These are phyloP conservation scores for Ochotona princeps DNA, from an alignment of 2,113 vertebrate genomes.

Conservation along the genomic window DNA sequence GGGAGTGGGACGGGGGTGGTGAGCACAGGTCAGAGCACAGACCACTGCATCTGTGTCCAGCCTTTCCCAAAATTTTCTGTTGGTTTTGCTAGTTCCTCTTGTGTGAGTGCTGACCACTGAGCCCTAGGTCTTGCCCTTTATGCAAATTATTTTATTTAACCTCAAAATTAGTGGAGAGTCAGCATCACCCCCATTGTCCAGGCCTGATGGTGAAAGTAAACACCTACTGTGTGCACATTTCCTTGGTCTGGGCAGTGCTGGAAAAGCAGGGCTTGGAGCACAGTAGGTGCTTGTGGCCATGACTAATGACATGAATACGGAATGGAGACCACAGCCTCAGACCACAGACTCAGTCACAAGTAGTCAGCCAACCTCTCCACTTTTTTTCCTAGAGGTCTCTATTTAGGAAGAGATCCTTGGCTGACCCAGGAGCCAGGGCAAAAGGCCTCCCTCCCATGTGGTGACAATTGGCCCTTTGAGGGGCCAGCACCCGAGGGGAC, in stretches of 20 bases:
- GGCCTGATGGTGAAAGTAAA: background rate
- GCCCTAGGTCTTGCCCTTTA: background rate
- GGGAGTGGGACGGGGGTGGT: rapidly evolving
- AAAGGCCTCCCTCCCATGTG: slow-evolving; percentile 66
- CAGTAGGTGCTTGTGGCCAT: background rate
- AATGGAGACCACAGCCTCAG: rapidly evolving
- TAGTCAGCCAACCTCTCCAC: background rate
- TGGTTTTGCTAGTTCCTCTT: background rate
- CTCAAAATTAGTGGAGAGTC: background rate
- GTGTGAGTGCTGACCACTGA: background rate
- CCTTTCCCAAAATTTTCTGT: rapidly evolving
- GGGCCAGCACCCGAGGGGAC: slow-evolving; percentile 68
- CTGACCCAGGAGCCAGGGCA: slow-evolving; percentile 68
- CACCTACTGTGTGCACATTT: background rate
- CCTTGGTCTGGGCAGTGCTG: background rate
- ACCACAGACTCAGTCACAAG: rapidly evolving
- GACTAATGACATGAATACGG: rapidly evolving
- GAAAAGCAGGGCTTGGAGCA: rapidly evolving
- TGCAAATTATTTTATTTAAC: background rate
- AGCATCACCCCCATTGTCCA: background rate
- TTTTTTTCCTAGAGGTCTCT: slow-evolving; percentile 34
- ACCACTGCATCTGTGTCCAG: rapidly evolving
- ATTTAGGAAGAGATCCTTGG: slow-evolving; percentile 46
- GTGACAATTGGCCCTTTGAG: slow-evolving; percentile 82
- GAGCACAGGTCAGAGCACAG: too few relatives aligned